Percentiles rank a stretch among this genome's conserved stretches.
Evolutionary conservation across 2,797 vertebrate genomes (phyloP).

Genomic region (Carduelis carduelis): DNA sequence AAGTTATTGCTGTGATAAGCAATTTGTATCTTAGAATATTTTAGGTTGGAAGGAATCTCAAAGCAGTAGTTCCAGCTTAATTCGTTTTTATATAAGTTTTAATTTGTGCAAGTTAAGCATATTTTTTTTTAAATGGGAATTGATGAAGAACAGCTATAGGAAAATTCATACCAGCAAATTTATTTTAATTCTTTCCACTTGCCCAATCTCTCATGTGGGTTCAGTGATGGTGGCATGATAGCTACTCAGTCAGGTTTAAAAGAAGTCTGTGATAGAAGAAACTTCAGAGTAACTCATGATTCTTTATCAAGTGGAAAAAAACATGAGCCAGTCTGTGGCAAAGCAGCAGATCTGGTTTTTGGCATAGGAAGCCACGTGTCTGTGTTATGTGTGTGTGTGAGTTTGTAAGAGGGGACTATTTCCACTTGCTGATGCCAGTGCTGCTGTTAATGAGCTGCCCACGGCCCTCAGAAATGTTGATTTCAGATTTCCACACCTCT

Average conservation of each 20-base stretch:
- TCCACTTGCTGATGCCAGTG: neutral
- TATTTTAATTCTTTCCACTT: constrained; percentile 32
- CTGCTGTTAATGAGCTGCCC: neutral
- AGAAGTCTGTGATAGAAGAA: neutral
- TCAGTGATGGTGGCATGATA: neutral
- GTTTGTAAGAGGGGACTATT: neutral
- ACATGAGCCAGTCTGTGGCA: neutral
- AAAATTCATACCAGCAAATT: neutral
- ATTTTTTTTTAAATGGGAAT: neutral
- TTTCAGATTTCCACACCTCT: neutral
- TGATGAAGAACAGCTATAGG: neutral
- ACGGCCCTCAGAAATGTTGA: neutral
- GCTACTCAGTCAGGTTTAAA: neutral
- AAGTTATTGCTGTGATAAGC: neutral
- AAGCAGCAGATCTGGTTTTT: neutral
- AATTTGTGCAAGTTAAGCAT: neutral
- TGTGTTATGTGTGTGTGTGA: neutral
- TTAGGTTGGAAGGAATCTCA: neutral
- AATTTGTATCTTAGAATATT: neutral
- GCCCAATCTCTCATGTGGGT: neutral
- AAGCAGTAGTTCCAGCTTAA: neutral
- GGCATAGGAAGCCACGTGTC: neutral
- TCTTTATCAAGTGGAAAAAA: constrained; percentile 33
- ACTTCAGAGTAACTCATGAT: neutral
- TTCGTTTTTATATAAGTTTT: neutral